Evolutionary conservation across 2,113 vertebrate species (phyloP).

Genomic region (Nesoenas mayeri): DNA sequence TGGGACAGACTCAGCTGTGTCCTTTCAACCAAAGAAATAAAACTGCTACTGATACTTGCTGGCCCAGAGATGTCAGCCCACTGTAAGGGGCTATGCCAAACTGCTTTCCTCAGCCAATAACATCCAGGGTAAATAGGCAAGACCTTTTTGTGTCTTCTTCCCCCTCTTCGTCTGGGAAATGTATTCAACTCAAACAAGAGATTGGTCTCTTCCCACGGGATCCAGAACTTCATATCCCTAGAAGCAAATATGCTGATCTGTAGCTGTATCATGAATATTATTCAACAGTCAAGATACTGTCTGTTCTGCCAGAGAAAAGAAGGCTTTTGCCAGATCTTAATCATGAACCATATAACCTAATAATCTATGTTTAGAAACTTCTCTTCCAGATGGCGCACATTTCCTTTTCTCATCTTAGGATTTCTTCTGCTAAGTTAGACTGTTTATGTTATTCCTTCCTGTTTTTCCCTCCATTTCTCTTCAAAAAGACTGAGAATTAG

Average conservation of each 20-base stretch:
- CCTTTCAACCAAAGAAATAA: background rate
- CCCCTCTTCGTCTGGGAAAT: constrained; percentile 27
- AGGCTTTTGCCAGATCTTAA: constrained; percentile 56
- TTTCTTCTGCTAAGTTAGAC: constrained; percentile 24
- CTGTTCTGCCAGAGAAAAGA: constrained; percentile 57
- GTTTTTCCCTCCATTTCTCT: background rate
- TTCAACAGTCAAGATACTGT: constrained; percentile 51
- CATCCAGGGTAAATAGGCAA: constrained; percentile 4
- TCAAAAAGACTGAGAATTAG: background rate
- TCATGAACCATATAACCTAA: constrained; percentile 59
- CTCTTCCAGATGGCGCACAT: constrained; percentile 47
- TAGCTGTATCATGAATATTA: constrained; percentile 34
- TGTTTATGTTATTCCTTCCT: constrained; percentile 27
- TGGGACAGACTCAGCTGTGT: background rate
- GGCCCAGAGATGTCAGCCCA: background rate
- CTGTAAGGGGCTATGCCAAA: background rate
- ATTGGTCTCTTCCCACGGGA: constrained; percentile 34
- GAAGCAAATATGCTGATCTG: constrained; percentile 35
- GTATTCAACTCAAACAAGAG: constrained; percentile 12
- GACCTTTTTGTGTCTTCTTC: background rate
- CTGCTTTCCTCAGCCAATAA: background rate
- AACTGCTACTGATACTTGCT: background rate
- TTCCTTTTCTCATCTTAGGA: constrained; percentile 44
- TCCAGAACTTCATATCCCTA: constrained; percentile 19
- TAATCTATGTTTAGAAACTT: constrained; percentile 50